Evolutionary conservation across 1,140 invertebrate species (phyloP), one percentile per base, ranked within the genome.

Genomic region (Atta cephalotes): DNA sequence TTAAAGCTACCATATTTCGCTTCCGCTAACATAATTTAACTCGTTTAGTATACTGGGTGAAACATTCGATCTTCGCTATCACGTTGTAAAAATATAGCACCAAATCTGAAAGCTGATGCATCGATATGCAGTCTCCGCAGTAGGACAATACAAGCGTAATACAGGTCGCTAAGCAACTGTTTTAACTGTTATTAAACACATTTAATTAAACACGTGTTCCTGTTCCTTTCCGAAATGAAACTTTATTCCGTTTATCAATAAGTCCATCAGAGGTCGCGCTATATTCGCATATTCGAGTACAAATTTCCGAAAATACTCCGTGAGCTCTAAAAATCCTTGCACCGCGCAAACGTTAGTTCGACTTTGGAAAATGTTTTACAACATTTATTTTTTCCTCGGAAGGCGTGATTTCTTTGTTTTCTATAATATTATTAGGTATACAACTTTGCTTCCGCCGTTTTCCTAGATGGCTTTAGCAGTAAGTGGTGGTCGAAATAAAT

Each of bases 1-100:
- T 21, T 53, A 39, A 70, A 81, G 25, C 65, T 81, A 18, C 35
- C 28, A 7, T 70, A 70, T 18, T 79, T 79, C 7, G 21, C 21
- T 18, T 65, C 60, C 0, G 76, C 7, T 1, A 16, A 21, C 2
- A 39, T 81, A 3, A 51, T 81, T 3, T 70, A 16, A 2, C 62
- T 80, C 9, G 39, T 1, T 0, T 45, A 45, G 6, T 45, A 45
- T 2, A 45, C 39, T 7, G 39, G 9, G 0, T 45, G 9, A 10
- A 45, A 9, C 39, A 45, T 45, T 7, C 39, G 39, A 7, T 45
- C 39, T 7, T 45, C 39, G 1, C 39, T 45, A 45, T 45, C 39
- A 7, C 39, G 39, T 0, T 45, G 9, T 45, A 45, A 45, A 7
- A 45, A 0, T 45, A 45, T 7, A 7, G 39, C 39, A 1, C 39